Evolutionary conservation across 2,797 vertebrate species (phyloP).

Genomic region (Picus viridis): DNA sequence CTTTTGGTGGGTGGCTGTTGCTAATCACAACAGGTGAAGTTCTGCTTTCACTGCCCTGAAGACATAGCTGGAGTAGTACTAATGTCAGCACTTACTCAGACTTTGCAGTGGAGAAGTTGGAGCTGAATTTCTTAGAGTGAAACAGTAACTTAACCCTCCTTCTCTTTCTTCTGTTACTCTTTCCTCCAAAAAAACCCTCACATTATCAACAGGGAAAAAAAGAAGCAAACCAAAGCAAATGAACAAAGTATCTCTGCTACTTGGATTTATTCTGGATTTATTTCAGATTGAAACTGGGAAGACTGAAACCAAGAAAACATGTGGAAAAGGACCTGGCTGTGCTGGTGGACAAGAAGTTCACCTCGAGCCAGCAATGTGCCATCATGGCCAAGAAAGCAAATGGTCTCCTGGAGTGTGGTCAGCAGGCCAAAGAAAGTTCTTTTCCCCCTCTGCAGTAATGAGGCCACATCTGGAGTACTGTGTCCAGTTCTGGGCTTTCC

Average conservation of each 20-base stretch:
- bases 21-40: not conserved
- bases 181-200: not conserved
- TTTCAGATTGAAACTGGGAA: not conserved
- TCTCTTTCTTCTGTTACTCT: not conserved
- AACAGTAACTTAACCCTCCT: not conserved
- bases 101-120: not conserved
- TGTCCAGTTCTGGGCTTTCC: too few species aligned
- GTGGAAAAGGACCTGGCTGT: too few species aligned
- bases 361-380: too few species aligned
- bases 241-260: rapidly evolving
- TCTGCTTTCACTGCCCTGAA: not conserved
- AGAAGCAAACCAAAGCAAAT: not conserved
- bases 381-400: too few species aligned
- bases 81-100: not conserved
- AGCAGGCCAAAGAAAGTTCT: too few species aligned
- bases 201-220: not conserved
- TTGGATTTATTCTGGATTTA: not conserved
- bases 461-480: too few species aligned
- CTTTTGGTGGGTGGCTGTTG: not conserved
- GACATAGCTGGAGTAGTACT: not conserved
- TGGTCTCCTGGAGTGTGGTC: too few species aligned
- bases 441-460: too few species aligned
- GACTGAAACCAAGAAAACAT: not conserved
- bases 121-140: not conserved
- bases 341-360: too few species aligned